Percentiles rank a stretch among this genome's conserved stretches.
Evolutionary conservation across 2,113 vertebrate genomes (phyloP).

Genomic region (Capreolus pygargus): DNA sequence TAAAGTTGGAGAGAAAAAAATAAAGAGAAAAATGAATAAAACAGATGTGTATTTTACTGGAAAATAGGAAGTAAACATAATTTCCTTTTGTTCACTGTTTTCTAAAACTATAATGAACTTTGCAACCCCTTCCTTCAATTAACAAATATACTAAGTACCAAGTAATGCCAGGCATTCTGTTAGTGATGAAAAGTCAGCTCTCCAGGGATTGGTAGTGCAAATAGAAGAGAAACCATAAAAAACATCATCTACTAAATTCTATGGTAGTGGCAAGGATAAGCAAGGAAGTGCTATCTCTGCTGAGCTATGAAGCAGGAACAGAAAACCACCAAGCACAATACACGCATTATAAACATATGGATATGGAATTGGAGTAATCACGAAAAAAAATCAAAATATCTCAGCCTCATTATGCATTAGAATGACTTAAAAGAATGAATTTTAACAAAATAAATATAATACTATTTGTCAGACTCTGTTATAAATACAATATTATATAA

Average conservation of each 20-base stretch:
- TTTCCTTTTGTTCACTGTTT: constrained; percentile 29
- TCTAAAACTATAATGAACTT: neutral
- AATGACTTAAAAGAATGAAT: neutral
- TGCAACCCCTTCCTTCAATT: neutral
- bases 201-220: neutral
- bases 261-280: neutral
- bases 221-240: neutral
- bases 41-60: constrained; percentile 10
- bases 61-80: constrained; percentile 20
- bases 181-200: neutral
- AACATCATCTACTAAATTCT: neutral
- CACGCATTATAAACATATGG: neutral
- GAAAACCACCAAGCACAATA: neutral
- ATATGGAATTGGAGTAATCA: neutral
- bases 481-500: neutral
- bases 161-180: neutral
- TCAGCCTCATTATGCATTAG: neutral
- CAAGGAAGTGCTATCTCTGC: neutral
- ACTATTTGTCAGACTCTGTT: neutral
- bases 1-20: constrained; percentile 73
- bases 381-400: neutral
- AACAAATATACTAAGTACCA: neutral
- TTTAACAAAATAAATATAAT: neutral
- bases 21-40: constrained; percentile 42
- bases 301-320: neutral